Base-by-base conservation (phyloP, 2,797 vertebrate species). In the Limosa lapponica region DNA sequence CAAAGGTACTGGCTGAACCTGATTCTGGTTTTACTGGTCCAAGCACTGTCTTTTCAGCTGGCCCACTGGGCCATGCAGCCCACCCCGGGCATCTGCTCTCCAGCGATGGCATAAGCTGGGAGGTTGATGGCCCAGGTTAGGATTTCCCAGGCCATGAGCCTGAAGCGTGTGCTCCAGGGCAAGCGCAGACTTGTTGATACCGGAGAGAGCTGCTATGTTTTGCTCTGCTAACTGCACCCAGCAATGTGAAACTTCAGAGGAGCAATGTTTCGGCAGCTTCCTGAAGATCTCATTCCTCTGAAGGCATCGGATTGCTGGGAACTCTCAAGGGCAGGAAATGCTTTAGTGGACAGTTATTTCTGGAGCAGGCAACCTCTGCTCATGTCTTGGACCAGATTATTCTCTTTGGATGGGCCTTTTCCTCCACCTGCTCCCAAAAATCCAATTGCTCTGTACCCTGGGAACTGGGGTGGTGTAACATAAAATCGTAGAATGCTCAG, bases 301-400 rank as follows among this genome's bases (percentile, higher is more conserved):
- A 75, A 84, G 78, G 91, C 66, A 66, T 82, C 0, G 0, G n/a
- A 22, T 94, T 61, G 58, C 91, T 43, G 71, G 77, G 70, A 75
- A 46, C 37, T 84, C 73, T 69, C 73, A 27, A 62, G 64, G 74
- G 72, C 87, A 90, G 89, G 93, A 89, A 89, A 49, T 84, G 78
- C 87, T 90, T 92, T 30, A 28, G 58, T 20, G 46, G 37, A 19
- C 20, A 78, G 62, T 69, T 91, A 91, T 92, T 93, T 93, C 79
- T 92, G 91, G 78, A 92, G 81, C 37, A 66, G n/a, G 59, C 54
- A 84, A 58, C 28, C 44, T 82, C 77, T 73, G 20, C 48, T 78
- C 37, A 10, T 37, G 46, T 57, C 58, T 79, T 48, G 46, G 28
- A 17, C 32, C 34, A 37, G 41, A 18, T 51, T 25, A 28, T 72